Conservation (phyloP, 2,888 invertebrate species). For the Thyatira batis region DNA sequence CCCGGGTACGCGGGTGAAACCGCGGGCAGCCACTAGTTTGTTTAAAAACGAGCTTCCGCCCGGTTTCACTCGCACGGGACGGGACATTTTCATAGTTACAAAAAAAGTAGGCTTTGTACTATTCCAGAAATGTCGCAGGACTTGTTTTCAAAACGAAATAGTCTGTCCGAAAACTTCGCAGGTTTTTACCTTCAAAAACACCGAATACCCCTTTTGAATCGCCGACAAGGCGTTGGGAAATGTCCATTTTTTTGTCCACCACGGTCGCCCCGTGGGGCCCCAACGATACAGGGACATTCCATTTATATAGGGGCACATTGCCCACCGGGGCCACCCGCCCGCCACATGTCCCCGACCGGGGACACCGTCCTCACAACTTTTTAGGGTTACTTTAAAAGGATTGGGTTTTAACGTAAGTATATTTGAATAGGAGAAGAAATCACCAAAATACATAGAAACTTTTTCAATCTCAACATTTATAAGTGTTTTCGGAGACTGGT, state of each 20-base stretch:
- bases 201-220: background rate
- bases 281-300: slow-evolving; percentile 33
- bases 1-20: no score
- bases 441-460: background rate
- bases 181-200: no score
- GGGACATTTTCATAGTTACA: no score
- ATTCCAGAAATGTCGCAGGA: no score
- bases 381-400: background rate
- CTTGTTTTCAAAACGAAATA: no score
- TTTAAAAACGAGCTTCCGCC: no score
- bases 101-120: no score
- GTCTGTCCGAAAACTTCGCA: no score
- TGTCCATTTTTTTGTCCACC: slow-evolving; percentile 2
- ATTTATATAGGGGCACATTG: slow-evolving; percentile 28
- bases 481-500: background rate
- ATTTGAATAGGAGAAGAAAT: background rate
- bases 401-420: background rate
- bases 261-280: slow-evolving; percentile 11
- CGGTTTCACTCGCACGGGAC: no score
- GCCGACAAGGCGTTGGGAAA: slow-evolving; percentile 2
- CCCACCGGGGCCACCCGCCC: slow-evolving; percentile 23
- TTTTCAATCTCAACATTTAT: background rate
- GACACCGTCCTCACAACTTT: background rate
- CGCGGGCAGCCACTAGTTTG: no score
- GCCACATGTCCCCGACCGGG: background rate